Evolutionary conservation across 2,888 invertebrate species (phyloP).

Genomic region (Lithodes maja): DNA sequence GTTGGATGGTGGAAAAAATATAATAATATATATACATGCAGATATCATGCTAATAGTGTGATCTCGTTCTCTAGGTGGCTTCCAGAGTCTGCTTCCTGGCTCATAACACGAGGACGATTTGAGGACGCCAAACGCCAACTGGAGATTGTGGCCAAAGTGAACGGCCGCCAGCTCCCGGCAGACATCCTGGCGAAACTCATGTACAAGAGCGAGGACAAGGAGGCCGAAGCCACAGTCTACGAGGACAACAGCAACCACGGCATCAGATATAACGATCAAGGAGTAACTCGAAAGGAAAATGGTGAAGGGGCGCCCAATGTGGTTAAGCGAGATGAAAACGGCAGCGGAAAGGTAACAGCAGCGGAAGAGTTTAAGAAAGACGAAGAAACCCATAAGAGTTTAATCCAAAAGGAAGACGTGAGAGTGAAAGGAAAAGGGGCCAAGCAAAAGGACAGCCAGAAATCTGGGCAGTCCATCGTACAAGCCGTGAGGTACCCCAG

Average conservation of each 20-base stretch:
- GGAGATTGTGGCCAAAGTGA: slow-evolving; percentile 56
- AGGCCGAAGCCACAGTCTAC: neutral
- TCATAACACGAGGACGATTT: slow-evolving; percentile 45
- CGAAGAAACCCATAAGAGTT: neutral
- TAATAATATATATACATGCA: too few relatives aligned
- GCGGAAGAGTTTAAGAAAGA: too few relatives aligned
- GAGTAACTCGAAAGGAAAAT: neutral
- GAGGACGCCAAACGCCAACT: slow-evolving; percentile 43
- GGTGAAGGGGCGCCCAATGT: neutral
- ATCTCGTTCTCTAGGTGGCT: slow-evolving; percentile 65
- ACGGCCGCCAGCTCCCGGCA: slow-evolving; percentile 41
- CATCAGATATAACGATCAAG: neutral
- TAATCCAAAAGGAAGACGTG: neutral
- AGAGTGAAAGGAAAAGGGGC: neutral
- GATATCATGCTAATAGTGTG: too few relatives aligned
- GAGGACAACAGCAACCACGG: neutral
- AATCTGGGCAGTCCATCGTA: slow-evolving; percentile 29
- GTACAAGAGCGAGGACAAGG: too few relatives aligned
- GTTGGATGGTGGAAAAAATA: too few relatives aligned
- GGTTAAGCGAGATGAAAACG: too few relatives aligned
- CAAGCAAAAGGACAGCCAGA: too few relatives aligned
- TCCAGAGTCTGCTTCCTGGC: slow-evolving; percentile 70
- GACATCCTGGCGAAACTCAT: slow-evolving; percentile 43
- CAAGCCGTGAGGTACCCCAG: slow-evolving; percentile 45
- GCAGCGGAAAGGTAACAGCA: too few relatives aligned